phyloP scores from a whole-genome alignment of 1,140 invertebrate species.

The Brachionus rotundiformis region DNA sequence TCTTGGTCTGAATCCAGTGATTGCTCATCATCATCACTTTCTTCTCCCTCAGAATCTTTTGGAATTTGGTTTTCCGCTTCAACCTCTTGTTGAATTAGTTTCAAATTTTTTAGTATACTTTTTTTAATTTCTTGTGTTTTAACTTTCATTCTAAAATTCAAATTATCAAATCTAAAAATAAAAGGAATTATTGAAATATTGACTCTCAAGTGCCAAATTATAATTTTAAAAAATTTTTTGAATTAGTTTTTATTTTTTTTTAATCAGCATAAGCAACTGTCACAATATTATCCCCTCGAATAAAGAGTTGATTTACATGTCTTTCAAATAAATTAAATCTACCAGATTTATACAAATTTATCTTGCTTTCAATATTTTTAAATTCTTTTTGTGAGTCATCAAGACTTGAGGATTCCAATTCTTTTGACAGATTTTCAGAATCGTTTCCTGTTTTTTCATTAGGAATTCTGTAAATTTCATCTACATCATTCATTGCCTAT shows the following conservation, averaged over 20 bases:
- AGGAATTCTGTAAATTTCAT: conserved; percentile 71
- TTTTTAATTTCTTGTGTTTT: conserved; percentile 52
- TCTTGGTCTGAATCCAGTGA: conserved; percentile 50
- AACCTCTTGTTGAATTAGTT: conserved; percentile 41
- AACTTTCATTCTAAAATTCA: conserved; percentile 38
- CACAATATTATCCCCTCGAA: conserved; percentile 82
- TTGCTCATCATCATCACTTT: conserved; percentile 52
- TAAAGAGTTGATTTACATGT: conserved; percentile 76
- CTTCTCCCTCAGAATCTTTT: conserved; percentile 9
- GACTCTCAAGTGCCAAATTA: conserved; percentile 26
- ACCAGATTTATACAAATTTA: conserved; percentile 39
- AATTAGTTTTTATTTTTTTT: background rate
- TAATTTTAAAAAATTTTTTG: background rate
- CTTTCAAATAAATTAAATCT: conserved; percentile 67
- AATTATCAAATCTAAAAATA: conserved; percentile 2
- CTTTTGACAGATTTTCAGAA: background rate
- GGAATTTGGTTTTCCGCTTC: background rate
- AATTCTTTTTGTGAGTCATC: background rate
- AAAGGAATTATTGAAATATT: background rate
- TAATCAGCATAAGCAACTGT: conserved; percentile 61
- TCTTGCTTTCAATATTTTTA: conserved; percentile 28
- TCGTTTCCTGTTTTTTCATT: conserved; percentile 53
- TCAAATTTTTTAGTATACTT: conserved; percentile 31
- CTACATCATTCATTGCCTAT: conserved; percentile 76
- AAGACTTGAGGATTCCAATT: background rate